phyloP scores from a whole-genome alignment of 2,888 invertebrate species.

The Cataglyphis rosenhaueri region DNA sequence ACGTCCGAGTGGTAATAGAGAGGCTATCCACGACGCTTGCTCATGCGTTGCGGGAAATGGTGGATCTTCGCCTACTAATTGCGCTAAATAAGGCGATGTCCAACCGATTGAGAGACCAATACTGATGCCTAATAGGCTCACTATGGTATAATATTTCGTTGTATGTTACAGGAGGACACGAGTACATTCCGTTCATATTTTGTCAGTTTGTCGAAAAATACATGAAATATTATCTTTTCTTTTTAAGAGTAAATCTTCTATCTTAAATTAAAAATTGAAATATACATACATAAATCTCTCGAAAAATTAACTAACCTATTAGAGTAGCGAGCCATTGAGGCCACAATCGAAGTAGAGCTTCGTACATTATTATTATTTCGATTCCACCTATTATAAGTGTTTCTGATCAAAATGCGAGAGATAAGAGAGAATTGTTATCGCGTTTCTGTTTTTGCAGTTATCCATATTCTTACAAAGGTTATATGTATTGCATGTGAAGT shows the following conservation, averaged over 20 bases:
- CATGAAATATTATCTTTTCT: background rate
- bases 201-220: background rate
- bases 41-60: constrained; percentile 62
- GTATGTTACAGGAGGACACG: background rate
- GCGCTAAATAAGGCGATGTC: constrained; percentile 79
- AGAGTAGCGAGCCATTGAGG: constrained; percentile 61
- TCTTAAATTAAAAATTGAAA: background rate
- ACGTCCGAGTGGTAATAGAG: constrained; percentile 75
- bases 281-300: background rate
- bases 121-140: constrained; percentile 70
- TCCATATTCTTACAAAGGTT: background rate
- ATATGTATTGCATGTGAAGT: background rate
- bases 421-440: background rate
- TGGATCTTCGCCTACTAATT: constrained; percentile 66
- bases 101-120: constrained; percentile 77
- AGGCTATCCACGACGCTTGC: constrained; percentile 77
- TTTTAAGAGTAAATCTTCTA: background rate
- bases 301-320: constrained; percentile 50
- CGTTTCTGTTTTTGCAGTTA: background rate
- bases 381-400: background rate
- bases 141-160: constrained; percentile 63
- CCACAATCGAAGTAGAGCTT: constrained; percentile 49
- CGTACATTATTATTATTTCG: constrained; percentile 16
- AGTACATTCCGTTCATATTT: constrained; percentile 13
- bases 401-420: background rate